Percentiles rank a stretch among this genome's conserved stretches.
phyloP scores from a whole-genome alignment of 1,140 invertebrate genomes.

The Tetranychus cinnabarinus region DNA sequence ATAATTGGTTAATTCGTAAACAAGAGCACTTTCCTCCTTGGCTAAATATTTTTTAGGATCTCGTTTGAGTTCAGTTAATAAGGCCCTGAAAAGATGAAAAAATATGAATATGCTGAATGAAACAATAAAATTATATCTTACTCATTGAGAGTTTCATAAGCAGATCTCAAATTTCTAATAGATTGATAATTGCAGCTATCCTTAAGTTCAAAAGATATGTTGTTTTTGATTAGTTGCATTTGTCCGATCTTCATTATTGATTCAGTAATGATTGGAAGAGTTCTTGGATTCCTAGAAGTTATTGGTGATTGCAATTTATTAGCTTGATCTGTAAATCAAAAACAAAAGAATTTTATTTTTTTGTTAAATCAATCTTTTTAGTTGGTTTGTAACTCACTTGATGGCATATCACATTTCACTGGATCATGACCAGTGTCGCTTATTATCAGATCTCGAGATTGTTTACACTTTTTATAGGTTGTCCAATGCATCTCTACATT shows the following conservation, averaged over 20 bases:
- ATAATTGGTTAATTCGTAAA: constrained; percentile 48
- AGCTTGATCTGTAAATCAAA: constrained; percentile 27
- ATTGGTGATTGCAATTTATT: constrained; percentile 36
- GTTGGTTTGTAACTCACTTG: not conserved
- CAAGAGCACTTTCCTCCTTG: constrained; percentile 24
- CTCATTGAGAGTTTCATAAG: constrained; percentile 59
- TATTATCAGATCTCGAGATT: too few relatives aligned
- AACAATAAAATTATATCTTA: constrained; percentile 24
- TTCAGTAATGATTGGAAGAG: not conserved
- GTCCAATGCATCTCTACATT: too few relatives aligned
- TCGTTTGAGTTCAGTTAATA: not conserved
- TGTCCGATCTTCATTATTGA: constrained; percentile 40
- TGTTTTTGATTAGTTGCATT: constrained; percentile 57
- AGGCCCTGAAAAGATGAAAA: not conserved
- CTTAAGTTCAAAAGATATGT: constrained; percentile 67
- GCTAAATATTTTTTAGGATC: not conserved
- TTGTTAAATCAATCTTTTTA: not conserved
- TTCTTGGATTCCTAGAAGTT: constrained; percentile 26
- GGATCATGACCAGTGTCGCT: too few relatives aligned
- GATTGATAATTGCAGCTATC: constrained; percentile 77
- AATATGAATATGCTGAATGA: constrained; percentile 11
- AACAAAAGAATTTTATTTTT: not conserved
- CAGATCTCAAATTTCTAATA: constrained; percentile 57
- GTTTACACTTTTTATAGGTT: too few relatives aligned
- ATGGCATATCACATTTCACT: not conserved